Base-by-base conservation (phyloP, 2,888 invertebrate genomes). In the Odontocolon sp. region DNA sequence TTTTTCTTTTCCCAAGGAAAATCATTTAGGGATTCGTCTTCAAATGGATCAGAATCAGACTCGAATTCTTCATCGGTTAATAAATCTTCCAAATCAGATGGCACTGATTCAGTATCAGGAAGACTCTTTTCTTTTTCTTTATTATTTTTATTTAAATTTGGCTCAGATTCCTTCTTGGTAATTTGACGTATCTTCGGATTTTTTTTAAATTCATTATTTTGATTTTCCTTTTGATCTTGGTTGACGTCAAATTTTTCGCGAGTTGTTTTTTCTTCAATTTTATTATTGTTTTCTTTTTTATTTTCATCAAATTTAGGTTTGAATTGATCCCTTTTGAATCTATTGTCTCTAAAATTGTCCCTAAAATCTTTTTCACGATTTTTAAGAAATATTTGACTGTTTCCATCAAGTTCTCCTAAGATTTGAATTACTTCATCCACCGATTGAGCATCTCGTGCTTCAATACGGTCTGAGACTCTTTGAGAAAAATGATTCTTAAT, bases 361-460 rank as follows among this genome's bases (percentile, higher is more conserved):
- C 26, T 21, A 8, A 0, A 1, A 42, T 42, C 40, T 3, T 16
- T 14, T 1, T 42, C 54, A n/a, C 28, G 26, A 11, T 6, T 11
- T n/a, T 11, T 6, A 0, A 16, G 2, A 31, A 31, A 54, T 6
- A 28, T 18, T 11, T 54, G 54, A 2, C 6, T 16, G 2, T 26
- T 14, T 8, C 31, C 54, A 11, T 54, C 31, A n/a, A 54, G 11
- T 28, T 54, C 54, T 9, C 31, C 31, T 0, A 54, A 11, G n/a
- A 54, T 54, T 14, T 18, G 28, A 1, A 54, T 54, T 11, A 54
- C 54, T 18, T 31, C 54, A n/a, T 54, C 54, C 1, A 33, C 0
- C 3, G 54, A n/a, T 26, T 54, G 54, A 9, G 54, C 54, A 54
- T 31, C 54, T 6, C 54, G 54, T 0, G 54, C 54, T 9, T 54